Conservation (phyloP, 1,140 invertebrate species). For the Drosophila athabasca region DNA sequence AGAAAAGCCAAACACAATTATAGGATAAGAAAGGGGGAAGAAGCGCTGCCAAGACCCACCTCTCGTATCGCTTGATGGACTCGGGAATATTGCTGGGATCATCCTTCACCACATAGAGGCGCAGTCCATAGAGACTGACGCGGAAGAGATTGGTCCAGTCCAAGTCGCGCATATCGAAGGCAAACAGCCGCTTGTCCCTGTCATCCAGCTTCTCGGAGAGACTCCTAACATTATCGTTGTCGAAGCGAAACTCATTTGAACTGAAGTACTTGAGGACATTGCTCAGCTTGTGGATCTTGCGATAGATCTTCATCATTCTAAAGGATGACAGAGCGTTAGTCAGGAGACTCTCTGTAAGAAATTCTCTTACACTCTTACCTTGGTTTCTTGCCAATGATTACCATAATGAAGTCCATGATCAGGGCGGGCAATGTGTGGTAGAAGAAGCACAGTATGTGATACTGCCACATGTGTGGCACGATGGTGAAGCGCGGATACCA, state of each 20-base stretch:
- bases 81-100: constrained; percentile 87
- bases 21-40: not conserved
- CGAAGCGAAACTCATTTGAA: constrained; percentile 88
- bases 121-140: constrained; percentile 87
- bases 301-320: constrained; percentile 90
- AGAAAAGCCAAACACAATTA: not conserved
- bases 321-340: not conserved
- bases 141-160: constrained; percentile 88
- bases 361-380: constrained; percentile 79
- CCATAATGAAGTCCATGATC: constrained; percentile 85
- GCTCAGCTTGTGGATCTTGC: constrained; percentile 89
- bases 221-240: constrained; percentile 87
- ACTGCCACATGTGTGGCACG: constrained; percentile 84
- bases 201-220: constrained; percentile 86
- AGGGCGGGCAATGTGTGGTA: constrained; percentile 87
- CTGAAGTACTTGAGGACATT: constrained; percentile 89
- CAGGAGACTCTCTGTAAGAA: not conserved
- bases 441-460: constrained; percentile 84
- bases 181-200: constrained; percentile 87
- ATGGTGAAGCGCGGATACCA: constrained; percentile 86
- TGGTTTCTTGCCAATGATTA: constrained; percentile 85
- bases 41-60: constrained; percentile 75
- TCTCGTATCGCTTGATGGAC: constrained; percentile 85
- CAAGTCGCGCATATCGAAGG: constrained; percentile 88
- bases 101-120: constrained; percentile 90